Base-by-base conservation (phyloP, 1,140 invertebrate species). In the Lepidurus apus region DNA sequence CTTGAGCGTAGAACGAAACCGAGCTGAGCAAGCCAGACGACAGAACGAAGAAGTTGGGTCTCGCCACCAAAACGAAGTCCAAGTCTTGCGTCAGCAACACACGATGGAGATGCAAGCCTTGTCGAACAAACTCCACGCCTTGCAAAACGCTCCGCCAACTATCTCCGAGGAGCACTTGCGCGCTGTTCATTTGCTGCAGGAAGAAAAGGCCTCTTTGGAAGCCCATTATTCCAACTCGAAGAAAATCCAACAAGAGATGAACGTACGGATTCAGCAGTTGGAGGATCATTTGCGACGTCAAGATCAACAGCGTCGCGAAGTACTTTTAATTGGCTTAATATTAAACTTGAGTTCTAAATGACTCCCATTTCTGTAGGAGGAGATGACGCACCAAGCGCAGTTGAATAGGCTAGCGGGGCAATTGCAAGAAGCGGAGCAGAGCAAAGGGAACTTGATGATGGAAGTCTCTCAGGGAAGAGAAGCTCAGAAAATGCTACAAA, bases 1-100 rank as follows among this genome's bases (percentile, higher is more conserved):
- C 81, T 85, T 93, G n/a, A 89, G 89, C 78, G 82, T 85, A 0
- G 92, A 93, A 82, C 87, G 88, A 42, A 87, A 88, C 3, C 87
- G 89, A 75, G 84, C 88, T 21, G 83, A 86, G 24, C 86, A 86
- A 11, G 87, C 85, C 73, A 86, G 89, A 4, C 87, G 89, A 73
- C 86, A 86, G 74, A 82, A 88, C 5, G 89, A 91, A 78, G 90
- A 91, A 79, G 85, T 87, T 5, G 77, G 89, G 1, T 85, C 85
- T 21, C 82, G 81, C 4, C 87, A 87, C 21, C 81, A 83, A 34
- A 83, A 87, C 26, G 91, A 92, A 81, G 84, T 89, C 42, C 87
- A 89, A 80, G 87, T 88, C 6, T 83, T 90, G 21, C 82, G 88
- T 42, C 90, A 91, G 74, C 89, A 86, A 79, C 87, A 89, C 79